Evolutionary conservation across 2,797 vertebrate species (phyloP).

Genomic region (Agapornis canus): DNA sequence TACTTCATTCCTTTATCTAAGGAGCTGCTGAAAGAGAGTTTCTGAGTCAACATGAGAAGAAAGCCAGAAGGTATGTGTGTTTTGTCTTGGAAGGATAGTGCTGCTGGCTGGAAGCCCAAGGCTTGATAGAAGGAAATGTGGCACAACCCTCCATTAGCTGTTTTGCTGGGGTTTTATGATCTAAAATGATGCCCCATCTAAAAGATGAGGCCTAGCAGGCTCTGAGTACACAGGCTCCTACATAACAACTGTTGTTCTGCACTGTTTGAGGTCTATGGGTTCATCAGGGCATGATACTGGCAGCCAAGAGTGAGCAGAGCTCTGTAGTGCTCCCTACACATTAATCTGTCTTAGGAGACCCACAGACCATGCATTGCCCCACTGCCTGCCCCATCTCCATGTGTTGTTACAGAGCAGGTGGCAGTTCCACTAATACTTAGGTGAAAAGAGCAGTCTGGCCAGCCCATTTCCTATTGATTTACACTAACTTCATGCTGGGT

Average conservation of each 20-base stretch:
- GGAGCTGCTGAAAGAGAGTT: background rate
- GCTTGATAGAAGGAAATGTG: background rate
- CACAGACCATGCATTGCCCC: background rate
- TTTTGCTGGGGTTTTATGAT: background rate
- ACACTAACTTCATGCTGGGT: background rate
- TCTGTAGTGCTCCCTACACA: background rate
- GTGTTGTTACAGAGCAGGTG: fast-evolving
- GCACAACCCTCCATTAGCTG: background rate
- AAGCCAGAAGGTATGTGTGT: conserved; percentile 8
- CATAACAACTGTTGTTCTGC: background rate
- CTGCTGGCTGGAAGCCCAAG: background rate
- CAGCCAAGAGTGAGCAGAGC: background rate
- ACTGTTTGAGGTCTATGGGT: background rate
- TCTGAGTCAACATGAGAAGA: background rate
- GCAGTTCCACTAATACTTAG: background rate
- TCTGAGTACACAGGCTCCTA: background rate
- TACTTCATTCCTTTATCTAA: background rate
- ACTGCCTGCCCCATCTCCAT: background rate
- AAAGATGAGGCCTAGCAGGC: background rate
- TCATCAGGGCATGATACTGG: background rate
- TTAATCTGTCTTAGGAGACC: background rate
- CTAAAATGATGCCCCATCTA: background rate
- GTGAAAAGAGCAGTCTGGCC: background rate
- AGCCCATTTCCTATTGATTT: background rate
- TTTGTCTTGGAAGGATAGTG: background rate